Conservation (phyloP, 2,797 vertebrate species). For the Remorina albescens region DNA sequence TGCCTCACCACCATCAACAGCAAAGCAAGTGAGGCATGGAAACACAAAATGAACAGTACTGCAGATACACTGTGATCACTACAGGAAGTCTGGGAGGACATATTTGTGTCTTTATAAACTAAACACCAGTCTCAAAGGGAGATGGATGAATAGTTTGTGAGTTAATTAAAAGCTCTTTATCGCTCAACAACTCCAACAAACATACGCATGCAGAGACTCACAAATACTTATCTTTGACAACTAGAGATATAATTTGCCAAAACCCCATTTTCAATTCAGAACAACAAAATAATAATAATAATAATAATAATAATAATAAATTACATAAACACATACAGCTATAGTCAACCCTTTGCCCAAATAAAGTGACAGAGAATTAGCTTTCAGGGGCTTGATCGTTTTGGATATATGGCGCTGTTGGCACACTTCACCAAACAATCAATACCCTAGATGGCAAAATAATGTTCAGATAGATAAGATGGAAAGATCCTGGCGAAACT, state of each 20-base stretch:
- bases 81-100: conserved; percentile 11
- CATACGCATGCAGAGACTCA: conserved; percentile 4
- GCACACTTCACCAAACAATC: no score
- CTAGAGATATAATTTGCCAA: neutral
- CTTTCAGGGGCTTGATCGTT: neutral
- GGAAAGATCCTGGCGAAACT: conserved; percentile 18
- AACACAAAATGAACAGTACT: conserved; percentile 4
- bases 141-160: neutral
- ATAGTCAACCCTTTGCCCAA: neutral
- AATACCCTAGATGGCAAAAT: no score
- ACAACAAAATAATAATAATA: no score
- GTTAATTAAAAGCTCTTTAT: conserved; percentile 12
- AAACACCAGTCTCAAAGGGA: conserved; percentile 7
- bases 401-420: neutral
- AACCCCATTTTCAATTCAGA: no score
- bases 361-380: neutral
- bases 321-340: neutral
- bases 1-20: conserved; percentile 13
- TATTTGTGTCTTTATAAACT: conserved; percentile 23
- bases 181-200: conserved; percentile 14
- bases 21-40: conserved; percentile 30
- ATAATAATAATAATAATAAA: no score
- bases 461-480: conserved; percentile 1
- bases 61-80: neutral
- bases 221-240: neutral